Base-by-base conservation (phyloP, 2,797 vertebrate genomes). In the Gallinago solitaria region DNA sequence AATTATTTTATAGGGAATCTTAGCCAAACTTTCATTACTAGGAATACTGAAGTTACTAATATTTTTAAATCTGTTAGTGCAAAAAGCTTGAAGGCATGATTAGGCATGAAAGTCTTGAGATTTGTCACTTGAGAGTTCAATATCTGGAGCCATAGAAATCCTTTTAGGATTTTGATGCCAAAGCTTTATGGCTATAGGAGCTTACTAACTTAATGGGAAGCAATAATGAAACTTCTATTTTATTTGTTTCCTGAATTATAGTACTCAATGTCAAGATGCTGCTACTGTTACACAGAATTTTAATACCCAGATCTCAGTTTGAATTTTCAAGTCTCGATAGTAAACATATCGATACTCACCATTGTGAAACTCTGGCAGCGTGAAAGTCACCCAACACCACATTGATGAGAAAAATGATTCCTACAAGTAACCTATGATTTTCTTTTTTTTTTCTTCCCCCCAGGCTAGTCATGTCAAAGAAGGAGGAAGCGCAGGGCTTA, bases 401-500 rank as follows among this genome's bases (percentile, higher is more conserved):
- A 8, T 45, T 10, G 3, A 39, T 54, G 17, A 85, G 43, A 76
- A 74, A 87, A 91, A 43, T 51, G 45, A 87, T 96, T 89, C 60
- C 91, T 16, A 32, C 37, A 80, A 54, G 70, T 48, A 65, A 71
- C 60, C 68, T 45, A 32, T 87, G 79, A 33, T 91, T 1, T 41
- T 68, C 32, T 87, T 93, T 39, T 96, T 95, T 43, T 41, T 41
- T 39, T 39, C 13, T 13, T 6, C 0, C n/a, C n/a, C 12, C 82
- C 96, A 99, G 99, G 99, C 99, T 63, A 96, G 98, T 95, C 99
- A 99, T 92, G 98, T 99, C 63, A 98, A 98, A 96, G 98, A 98
- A 90, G 99, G 99, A 92, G 99, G 99, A 96, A 98, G 98, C 43
- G 98, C 99, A 65, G 99, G 99, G 67, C 99, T 99, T 87, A 99